Evolutionary conservation across 1,140 invertebrate species (phyloP).

Genomic region (Pachypsylla venusta): DNA sequence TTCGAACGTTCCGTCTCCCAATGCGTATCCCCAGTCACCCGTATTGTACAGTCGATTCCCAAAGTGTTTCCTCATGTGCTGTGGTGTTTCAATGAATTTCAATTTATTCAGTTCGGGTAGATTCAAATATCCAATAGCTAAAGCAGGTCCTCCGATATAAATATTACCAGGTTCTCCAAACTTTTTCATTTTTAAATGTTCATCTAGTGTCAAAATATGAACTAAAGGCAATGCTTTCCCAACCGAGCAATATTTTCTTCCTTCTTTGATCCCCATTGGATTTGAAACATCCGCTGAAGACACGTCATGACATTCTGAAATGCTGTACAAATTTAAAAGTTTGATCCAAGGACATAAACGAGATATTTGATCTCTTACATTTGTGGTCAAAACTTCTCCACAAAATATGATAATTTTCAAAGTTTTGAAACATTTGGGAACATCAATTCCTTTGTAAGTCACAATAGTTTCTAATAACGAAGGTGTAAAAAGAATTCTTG

Average conservation of each 20-base stretch:
- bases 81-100: conserved; percentile 30
- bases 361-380: conserved; percentile 21
- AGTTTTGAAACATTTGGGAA: conserved; percentile 18
- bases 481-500: conserved; percentile 25
- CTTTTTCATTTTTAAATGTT: conserved; percentile 30
- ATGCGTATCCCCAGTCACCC: conserved; percentile 37
- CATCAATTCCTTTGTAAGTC: conserved; percentile 19
- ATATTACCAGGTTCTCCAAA: conserved; percentile 38
- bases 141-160: conserved; percentile 35
- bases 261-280: conserved; percentile 13
- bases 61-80: conserved; percentile 15
- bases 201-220: conserved; percentile 33
- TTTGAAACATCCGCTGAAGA: conserved; percentile 20
- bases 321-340: conserved; percentile 25
- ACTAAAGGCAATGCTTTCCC: conserved; percentile 34
- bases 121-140: conserved; percentile 37
- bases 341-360: conserved; percentile 21
- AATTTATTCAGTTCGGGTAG: conserved; percentile 34
- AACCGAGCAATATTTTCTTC: conserved; percentile 24
- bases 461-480: conserved; percentile 24
- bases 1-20: conserved; percentile 34
- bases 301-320: conserved; percentile 26
- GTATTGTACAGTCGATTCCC: conserved; percentile 31
- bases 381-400: conserved; percentile 25
- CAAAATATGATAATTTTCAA: conserved; percentile 20